Evolutionary conservation across 2,888 invertebrate species (phyloP), one percentile per base, ranked within the genome.

Genomic region (Prenolepis imparis): DNA sequence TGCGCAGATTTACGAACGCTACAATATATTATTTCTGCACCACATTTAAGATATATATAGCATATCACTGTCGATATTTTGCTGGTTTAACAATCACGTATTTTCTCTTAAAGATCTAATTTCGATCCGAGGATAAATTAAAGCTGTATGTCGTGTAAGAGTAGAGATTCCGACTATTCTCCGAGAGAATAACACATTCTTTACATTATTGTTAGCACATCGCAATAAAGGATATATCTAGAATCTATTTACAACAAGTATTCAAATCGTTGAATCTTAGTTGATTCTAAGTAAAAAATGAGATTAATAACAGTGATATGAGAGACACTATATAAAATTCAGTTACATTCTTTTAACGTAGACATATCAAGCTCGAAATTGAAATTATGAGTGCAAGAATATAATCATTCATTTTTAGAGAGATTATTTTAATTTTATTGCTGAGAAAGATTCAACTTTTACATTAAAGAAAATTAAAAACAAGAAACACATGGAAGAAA

Each of bases 221-320:
- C 55, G 36, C 15, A 21, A 24, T 36, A 15, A 44, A 44, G 44
- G 3, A 44, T 3, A 0, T 44, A 44, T 12, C 12, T 36, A 32
- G 8, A 70, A 55, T 32, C 24, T 36, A 55, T 28, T 0, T 24
- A 24, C 18, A 39, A 70, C 3, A 28, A 2, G 8, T 70, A 15
- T 36, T 57, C 24, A 18, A 72, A 24, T 59, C 6, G 24, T 66
- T 28, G 48, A 1, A 28, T 1, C 24, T 18, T 48, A 18, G n/a
- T 36, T 2, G 9, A 21, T n/a, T 70, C 8, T 32, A 68, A 70
- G 36, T 32, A 68, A 70, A 32, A 32, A 70, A 70, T 68, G n/a
- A 68, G 28, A 6, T 3, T 68, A 52, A 48, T 28, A 48, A 67
- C 11, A 48, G 5, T 18, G 8, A n/a, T 11, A 32, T 12, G 3